Percentiles rank a stretch among this genome's conserved stretches.
These are phyloP conservation scores for Spilogale gracilis DNA, from an alignment of 2,113 vertebrate genomes.

Conservation along the genomic window DNA sequence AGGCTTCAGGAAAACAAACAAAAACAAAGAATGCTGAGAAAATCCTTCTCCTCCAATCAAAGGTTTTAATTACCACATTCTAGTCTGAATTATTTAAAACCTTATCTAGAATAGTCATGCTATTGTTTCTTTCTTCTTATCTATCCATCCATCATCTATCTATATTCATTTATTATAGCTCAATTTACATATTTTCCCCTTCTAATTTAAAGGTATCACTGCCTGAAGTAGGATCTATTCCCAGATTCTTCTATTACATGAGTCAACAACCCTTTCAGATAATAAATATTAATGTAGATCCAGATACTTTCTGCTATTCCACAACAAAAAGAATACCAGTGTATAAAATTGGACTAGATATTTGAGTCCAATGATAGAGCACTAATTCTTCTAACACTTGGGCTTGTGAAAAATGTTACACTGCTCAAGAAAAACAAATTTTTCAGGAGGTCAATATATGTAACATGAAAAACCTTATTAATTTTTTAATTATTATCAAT, in stretches of 20 bases:
- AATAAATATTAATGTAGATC: background rate
- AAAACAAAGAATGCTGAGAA: background rate
- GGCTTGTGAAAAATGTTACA: background rate
- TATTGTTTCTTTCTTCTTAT: background rate
- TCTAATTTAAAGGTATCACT: background rate
- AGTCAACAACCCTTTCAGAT: background rate
- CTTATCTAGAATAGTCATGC: background rate
- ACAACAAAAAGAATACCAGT: background rate
- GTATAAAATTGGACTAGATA: background rate
- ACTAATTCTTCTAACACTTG: background rate
- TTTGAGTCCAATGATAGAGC: background rate
- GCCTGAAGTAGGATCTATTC: background rate
- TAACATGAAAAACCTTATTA: background rate
- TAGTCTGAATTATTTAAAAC: background rate
- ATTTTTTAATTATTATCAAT: background rate
- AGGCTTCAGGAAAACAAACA: background rate
- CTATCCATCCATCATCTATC: background rate
- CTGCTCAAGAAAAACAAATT: background rate
- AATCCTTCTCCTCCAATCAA: background rate
- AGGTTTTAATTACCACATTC: background rate
- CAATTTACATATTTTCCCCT: background rate
- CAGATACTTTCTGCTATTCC: background rate
- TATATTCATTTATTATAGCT: background rate
- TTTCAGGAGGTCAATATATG: background rate
- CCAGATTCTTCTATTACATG: background rate